Conservation (phyloP, 2,113 vertebrate genomes). For the Kobus ellipsiprymnus region DNA sequence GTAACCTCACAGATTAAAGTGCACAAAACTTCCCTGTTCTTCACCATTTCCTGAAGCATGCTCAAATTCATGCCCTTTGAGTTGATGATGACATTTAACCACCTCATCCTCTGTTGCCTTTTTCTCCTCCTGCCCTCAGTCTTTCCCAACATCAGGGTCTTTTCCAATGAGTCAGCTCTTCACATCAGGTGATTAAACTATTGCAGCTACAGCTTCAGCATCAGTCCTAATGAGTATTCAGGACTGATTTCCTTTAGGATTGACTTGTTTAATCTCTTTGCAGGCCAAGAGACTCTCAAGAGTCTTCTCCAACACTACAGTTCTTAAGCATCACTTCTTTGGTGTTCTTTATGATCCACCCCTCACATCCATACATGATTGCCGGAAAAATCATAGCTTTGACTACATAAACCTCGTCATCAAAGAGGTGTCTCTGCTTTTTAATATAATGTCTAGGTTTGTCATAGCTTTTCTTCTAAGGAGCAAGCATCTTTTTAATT, state of each 20-base stretch:
- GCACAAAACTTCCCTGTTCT: not conserved
- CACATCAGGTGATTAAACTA: not conserved
- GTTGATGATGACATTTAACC: not conserved
- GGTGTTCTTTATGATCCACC: not conserved
- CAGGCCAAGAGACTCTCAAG: not conserved
- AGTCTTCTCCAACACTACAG: not conserved
- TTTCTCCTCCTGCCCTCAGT: not conserved
- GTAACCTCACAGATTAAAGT: not conserved
- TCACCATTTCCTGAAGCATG: not conserved
- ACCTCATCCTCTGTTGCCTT: not conserved
- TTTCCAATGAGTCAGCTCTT: not conserved
- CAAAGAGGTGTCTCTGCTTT: not conserved
- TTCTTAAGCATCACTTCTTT: not conserved
- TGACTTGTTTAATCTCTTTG: not conserved
- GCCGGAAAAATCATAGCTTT: not conserved
- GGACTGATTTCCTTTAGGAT: not conserved
- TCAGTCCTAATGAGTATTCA: not conserved
- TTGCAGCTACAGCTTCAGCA: not conserved
- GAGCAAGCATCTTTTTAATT: not conserved
- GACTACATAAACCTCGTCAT: not conserved
- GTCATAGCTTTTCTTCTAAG: not conserved
- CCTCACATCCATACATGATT: not conserved
- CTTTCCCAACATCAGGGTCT: not conserved
- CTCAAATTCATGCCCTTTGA: not conserved
- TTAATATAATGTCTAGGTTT: not conserved